These are phyloP conservation scores for Whitmania pigra DNA, from an alignment of 1,140 invertebrate genomes.

Conservation along the genomic window DNA sequence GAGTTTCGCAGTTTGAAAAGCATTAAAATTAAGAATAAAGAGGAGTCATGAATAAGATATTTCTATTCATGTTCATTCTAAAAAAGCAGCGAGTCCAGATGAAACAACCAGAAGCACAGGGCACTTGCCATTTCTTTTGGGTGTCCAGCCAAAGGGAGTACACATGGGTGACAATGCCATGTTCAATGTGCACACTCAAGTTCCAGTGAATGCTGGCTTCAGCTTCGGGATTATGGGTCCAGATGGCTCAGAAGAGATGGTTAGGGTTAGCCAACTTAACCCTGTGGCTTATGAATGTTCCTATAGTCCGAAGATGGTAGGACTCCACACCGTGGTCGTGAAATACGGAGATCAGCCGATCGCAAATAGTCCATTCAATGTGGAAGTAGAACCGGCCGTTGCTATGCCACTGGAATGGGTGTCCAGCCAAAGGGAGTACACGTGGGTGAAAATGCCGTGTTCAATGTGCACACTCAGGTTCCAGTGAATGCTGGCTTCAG, in stretches of 20 bases:
- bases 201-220: slow-evolving; percentile 65
- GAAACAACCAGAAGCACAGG: slow-evolving; percentile 29
- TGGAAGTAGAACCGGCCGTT: slow-evolving; percentile 57
- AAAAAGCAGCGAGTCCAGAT: too few relatives aligned
- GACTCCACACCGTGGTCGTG: slow-evolving; percentile 38
- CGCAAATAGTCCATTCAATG: slow-evolving; percentile 51
- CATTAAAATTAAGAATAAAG: too few relatives aligned
- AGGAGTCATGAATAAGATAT: too few relatives aligned
- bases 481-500: slow-evolving; percentile 67
- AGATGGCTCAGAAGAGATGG: slow-evolving; percentile 35
- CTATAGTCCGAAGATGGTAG: slow-evolving; percentile 16
- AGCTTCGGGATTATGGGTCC: slow-evolving; percentile 57
- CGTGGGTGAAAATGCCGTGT: slow-evolving; percentile 69
- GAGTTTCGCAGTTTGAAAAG: too few relatives aligned
- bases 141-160: slow-evolving; percentile 64
- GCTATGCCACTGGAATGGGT: slow-evolving; percentile 58
- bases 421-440: slow-evolving; percentile 67
- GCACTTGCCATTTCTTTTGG: slow-evolving; percentile 40
- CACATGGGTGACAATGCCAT: slow-evolving; percentile 70
- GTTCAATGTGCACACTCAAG: slow-evolving; percentile 69
- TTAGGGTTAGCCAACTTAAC: slow-evolving; percentile 29
- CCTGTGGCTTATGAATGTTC: slow-evolving; percentile 47
- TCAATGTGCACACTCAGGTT: slow-evolving; percentile 67
- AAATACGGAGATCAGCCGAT: slow-evolving; percentile 64
- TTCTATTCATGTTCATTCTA: too few relatives aligned